phyloP scores from a whole-genome alignment of 35 echinoderm and acorn worm species.

The Stichopus chloronotus region DNA sequence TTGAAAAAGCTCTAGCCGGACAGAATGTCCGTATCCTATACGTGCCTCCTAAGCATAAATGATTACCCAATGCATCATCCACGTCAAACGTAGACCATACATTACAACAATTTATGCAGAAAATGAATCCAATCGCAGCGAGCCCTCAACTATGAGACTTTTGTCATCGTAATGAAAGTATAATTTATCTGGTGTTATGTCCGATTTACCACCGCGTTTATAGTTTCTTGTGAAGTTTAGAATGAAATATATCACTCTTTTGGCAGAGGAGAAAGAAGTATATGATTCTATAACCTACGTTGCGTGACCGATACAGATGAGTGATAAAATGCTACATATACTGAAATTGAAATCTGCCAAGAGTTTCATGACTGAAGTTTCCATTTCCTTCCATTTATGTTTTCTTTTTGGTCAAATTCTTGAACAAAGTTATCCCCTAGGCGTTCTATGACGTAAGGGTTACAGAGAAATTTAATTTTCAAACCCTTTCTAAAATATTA shows the following conservation, averaged over 20 bases:
- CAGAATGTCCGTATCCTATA: too few species aligned
- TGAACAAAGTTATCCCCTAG: too few species aligned
- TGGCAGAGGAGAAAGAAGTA: background rate
- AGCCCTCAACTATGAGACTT: background rate
- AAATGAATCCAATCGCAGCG: background rate
- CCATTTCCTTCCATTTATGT: too few species aligned
- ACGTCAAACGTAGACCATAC: too few species aligned
- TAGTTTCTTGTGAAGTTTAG: background rate
- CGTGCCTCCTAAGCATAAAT: too few species aligned
- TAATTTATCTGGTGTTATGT: background rate
- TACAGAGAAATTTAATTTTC: too few species aligned
- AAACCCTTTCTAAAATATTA: too few species aligned
- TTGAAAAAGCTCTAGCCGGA: too few species aligned
- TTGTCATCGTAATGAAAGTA: slow-evolving; percentile 1
- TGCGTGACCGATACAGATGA: background rate
- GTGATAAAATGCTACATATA: background rate
- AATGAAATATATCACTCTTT: background rate
- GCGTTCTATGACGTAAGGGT: too few species aligned
- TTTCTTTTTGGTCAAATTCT: too few species aligned
- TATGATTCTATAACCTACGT: background rate
- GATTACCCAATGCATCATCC: too few species aligned
- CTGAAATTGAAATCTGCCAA: background rate
- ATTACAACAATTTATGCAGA: background rate
- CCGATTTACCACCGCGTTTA: background rate
- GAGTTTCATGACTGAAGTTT: background rate